A percentile compares a stretch with the other conserved stretches of the same genome.
These are phyloP conservation scores for Zaprionus inermis DNA, from an alignment of 1,140 invertebrate genomes.

Conservation along the genomic window DNA sequence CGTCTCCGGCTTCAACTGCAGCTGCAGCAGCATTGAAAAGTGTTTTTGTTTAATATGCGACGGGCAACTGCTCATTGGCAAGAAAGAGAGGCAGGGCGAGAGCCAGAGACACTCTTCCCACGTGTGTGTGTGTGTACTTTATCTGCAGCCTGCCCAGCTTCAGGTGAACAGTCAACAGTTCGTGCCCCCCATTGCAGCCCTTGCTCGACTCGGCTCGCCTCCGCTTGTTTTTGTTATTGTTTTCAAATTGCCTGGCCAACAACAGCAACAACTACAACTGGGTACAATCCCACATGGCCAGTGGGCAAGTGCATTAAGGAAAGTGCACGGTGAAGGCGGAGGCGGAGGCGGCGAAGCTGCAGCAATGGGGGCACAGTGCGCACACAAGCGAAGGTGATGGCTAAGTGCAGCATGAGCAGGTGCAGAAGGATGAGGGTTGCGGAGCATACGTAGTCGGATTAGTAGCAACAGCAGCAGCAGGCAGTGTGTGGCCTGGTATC, in stretches of 20 bases:
- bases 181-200: conserved; percentile 28
- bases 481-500: conserved; percentile 47
- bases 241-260: conserved; percentile 62
- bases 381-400: conserved; percentile 22
- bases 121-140: conserved; percentile 17
- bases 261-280: conserved; percentile 35
- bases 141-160: conserved; percentile 10
- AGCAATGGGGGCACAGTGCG: not conserved
- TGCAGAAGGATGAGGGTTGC: not conserved
- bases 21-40: conserved; percentile 36
- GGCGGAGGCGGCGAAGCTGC: not conserved
- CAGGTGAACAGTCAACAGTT: conserved; percentile 66
- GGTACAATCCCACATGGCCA: conserved; percentile 76
- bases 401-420: conserved; percentile 37
- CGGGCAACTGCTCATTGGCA: conserved; percentile 1
- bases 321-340: conserved; percentile 50
- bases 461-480: conserved; percentile 18
- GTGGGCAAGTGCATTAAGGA: conserved; percentile 81
- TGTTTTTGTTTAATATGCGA: conserved; percentile 49
- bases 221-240: conserved; percentile 61
- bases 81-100: not conserved
- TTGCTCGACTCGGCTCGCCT: not conserved
- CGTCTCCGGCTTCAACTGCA: not conserved
- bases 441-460: not conserved
- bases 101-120: not conserved